Evolutionary conservation across 2,888 invertebrate genomes (phyloP).

Genomic region (Augochlorella aurata): DNA sequence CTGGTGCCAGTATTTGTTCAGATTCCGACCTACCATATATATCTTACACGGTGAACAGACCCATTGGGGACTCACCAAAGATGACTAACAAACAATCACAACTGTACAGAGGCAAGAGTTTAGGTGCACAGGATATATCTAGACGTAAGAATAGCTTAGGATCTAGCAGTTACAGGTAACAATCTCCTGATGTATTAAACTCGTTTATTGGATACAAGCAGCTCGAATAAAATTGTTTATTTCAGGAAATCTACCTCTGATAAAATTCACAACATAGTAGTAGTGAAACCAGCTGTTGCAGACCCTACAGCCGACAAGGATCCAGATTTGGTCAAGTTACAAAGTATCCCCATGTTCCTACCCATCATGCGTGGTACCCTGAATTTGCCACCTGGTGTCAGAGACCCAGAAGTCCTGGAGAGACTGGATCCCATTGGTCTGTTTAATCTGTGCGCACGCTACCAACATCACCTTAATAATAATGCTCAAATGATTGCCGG

Average conservation of each 20-base stretch:
- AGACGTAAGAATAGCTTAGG: slow-evolving; percentile 74
- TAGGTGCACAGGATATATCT: slow-evolving; percentile 74
- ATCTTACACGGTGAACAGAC: slow-evolving; percentile 93
- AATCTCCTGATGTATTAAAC: neutral
- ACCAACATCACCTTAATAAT: slow-evolving; percentile 92
- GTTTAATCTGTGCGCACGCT: slow-evolving; percentile 89
- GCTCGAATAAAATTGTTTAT: slow-evolving; percentile 29
- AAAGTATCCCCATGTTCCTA: slow-evolving; percentile 94
- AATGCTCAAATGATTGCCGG: slow-evolving; percentile 91
- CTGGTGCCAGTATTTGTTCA: slow-evolving; percentile 93
- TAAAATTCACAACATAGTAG: slow-evolving; percentile 89
- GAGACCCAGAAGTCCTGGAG: slow-evolving; percentile 94
- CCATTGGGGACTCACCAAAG: slow-evolving; percentile 95
- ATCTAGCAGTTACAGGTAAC: slow-evolving; percentile 60
- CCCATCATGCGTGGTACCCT: slow-evolving; percentile 95
- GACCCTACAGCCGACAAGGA: slow-evolving; percentile 87
- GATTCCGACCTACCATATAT: slow-evolving; percentile 95
- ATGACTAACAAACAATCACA: slow-evolving; percentile 85
- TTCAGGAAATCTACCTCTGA: slow-evolving; percentile 70
- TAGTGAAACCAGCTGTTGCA: slow-evolving; percentile 87
- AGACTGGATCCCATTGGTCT: slow-evolving; percentile 87
- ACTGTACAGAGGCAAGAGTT: slow-evolving; percentile 76
- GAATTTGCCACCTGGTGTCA: slow-evolving; percentile 90
- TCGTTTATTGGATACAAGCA: slow-evolving; percentile 7
- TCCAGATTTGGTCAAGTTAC: slow-evolving; percentile 87